Conservation (phyloP, 2,888 invertebrate species). For the Amitus sp. region DNA sequence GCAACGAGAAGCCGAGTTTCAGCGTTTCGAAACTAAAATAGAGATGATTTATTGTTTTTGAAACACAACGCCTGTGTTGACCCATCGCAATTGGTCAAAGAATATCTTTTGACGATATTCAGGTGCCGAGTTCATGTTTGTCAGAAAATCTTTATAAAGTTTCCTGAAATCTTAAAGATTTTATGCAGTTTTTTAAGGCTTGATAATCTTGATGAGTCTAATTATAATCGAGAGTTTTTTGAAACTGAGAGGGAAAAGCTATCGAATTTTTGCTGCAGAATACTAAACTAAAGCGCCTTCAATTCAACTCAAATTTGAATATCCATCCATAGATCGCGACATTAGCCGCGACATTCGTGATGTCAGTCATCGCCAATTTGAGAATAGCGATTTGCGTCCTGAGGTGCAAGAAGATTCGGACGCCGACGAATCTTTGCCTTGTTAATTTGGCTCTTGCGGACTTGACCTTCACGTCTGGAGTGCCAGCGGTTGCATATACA, state of each 20-base stretch:
- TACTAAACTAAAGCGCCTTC: too few species aligned
- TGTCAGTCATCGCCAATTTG: slow-evolving; percentile 68
- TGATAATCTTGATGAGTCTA: not conserved
- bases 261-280: too few species aligned
- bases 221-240: not conserved
- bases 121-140: not conserved
- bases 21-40: too few species aligned
- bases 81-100: too few species aligned
- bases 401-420: slow-evolving; percentile 68
- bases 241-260: too few species aligned
- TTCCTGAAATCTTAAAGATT: not conserved
- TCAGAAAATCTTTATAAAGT: not conserved
- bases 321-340: slow-evolving; percentile 55
- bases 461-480: slow-evolving; percentile 69
- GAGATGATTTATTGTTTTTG: not conserved
- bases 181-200: not conserved
- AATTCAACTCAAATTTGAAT: not conserved
- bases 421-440: slow-evolving; percentile 70
- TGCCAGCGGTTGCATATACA: slow-evolving; percentile 69
- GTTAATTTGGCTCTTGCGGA: slow-evolving; percentile 75
- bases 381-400: slow-evolving; percentile 68
- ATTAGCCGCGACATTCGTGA: slow-evolving; percentile 64
- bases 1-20: too few species aligned
- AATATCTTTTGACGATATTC: not conserved
- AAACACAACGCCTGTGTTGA: too few species aligned